Evolutionary conservation across 2,888 invertebrate genomes (phyloP).

Genomic region (Eilema depressum): DNA sequence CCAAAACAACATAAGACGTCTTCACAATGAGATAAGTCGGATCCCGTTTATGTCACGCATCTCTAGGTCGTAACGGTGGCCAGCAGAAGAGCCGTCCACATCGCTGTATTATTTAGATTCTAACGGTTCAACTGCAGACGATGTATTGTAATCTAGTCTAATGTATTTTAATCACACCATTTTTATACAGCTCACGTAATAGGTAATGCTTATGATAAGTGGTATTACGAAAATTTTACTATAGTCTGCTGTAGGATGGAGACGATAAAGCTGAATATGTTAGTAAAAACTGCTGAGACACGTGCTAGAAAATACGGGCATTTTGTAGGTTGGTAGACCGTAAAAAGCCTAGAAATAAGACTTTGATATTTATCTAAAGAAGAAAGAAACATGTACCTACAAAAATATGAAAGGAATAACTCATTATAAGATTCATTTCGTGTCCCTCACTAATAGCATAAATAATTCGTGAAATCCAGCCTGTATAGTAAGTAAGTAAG

Average conservation of each 20-base stretch:
- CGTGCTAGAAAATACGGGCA: not conserved
- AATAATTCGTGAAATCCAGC: too few species aligned
- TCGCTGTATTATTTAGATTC: not conserved
- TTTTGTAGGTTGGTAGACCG: not conserved
- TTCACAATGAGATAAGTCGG: not conserved
- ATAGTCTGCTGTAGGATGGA: not conserved
- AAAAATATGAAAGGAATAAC: not conserved
- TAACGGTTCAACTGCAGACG: not conserved
- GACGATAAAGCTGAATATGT: not conserved
- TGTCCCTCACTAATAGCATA: not conserved
- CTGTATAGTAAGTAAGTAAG: too few species aligned
- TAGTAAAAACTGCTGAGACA: not conserved
- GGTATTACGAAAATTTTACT: not conserved
- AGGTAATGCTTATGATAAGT: not conserved
- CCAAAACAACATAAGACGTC: not conserved
- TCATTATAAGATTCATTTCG: not conserved
- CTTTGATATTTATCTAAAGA: too few species aligned
- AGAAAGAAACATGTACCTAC: too few species aligned
- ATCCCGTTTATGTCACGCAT: not conserved
- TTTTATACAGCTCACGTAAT: slow-evolving; percentile 4
- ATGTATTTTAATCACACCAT: not conserved
- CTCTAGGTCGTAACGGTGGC: not conserved
- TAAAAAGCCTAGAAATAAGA: too few species aligned
- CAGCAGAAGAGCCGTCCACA: not conserved
- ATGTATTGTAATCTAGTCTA: not conserved